Base-by-base conservation (phyloP, 2,888 invertebrate species). In the Poecilus cupreus region DNA sequence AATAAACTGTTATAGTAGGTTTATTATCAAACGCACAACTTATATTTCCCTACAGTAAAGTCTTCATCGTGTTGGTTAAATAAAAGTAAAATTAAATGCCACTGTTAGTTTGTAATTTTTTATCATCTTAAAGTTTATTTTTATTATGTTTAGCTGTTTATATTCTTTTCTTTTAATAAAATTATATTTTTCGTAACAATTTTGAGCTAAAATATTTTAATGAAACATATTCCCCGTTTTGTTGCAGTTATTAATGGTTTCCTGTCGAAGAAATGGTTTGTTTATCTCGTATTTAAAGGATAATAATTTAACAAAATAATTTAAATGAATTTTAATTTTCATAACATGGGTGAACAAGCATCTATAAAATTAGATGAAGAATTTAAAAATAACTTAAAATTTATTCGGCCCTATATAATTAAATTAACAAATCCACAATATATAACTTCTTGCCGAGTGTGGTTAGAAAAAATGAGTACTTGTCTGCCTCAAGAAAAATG, bases 381-480 rank as follows among this genome's bases (percentile, higher is more conserved):
- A 24, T 82, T 78, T 70, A 77, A 68, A 16, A 22, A 68, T 51
- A 64, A 39, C 43, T 51, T 82, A 20, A 75, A 54, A 43, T 68
- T 78, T 51, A 78, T 82, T 18, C 46, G 76, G 8, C 70, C 82
- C 5, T 82, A 78, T 22, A 77, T 82, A 46, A 54, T 72, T 10
- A 39, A 37, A 43, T 51, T 78, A 54, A 54, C 76, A 13, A 78
- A 82, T 39, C 49, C 76, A 0, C 39, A 77, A 43, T 82, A 77
- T 16, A 77, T 82, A 16, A 78, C 70, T 16, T 68, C 18, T 26
- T 82, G 76, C 13, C 77, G 70, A 32, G 32, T 78, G 11, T 82
- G 82, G 82, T 10, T 82, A 22, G 82, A 82, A 39, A 82, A 77
- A 70, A 49, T 82, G 57, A 82, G 70, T 43, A 22, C 5, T 18